Conservation (phyloP, 1,140 invertebrate genomes). For the Sitobion miscanthi region DNA sequence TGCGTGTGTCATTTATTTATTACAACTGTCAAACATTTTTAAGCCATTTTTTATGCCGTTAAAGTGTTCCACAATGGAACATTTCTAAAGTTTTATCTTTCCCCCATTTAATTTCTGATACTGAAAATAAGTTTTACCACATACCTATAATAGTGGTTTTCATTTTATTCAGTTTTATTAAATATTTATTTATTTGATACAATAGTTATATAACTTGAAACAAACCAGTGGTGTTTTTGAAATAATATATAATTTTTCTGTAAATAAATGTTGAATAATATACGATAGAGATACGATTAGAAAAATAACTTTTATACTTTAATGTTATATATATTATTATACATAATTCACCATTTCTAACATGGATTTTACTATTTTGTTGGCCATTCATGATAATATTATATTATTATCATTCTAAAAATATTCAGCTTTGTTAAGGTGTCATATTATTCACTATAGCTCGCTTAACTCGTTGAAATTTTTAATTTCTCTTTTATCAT, state of each 20-base stretch:
- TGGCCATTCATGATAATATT: background rate
- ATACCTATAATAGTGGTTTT: background rate
- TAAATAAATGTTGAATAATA: background rate
- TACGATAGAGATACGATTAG: background rate
- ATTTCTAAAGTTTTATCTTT: background rate
- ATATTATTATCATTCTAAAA: background rate
- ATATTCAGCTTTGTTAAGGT: background rate
- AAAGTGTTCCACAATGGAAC: background rate
- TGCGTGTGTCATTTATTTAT: background rate
- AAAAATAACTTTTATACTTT: background rate
- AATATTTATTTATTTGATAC: background rate
- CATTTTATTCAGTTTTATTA: background rate
- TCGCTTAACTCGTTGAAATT: background rate
- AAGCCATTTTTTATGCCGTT: background rate
- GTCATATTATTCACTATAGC: background rate
- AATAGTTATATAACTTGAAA: background rate
- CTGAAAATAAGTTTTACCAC: background rate
- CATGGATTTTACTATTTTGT: background rate
- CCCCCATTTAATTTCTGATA: background rate
- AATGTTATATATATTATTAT: background rate
- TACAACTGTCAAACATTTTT: slow-evolving; percentile 22
- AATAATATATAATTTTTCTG: background rate
- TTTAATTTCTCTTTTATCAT: background rate
- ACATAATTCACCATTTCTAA: background rate
- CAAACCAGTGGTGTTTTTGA: background rate